These are phyloP conservation scores for Genyomyrus donnyi DNA, from an alignment of 2,113 vertebrate species.

Conservation along the genomic window DNA sequence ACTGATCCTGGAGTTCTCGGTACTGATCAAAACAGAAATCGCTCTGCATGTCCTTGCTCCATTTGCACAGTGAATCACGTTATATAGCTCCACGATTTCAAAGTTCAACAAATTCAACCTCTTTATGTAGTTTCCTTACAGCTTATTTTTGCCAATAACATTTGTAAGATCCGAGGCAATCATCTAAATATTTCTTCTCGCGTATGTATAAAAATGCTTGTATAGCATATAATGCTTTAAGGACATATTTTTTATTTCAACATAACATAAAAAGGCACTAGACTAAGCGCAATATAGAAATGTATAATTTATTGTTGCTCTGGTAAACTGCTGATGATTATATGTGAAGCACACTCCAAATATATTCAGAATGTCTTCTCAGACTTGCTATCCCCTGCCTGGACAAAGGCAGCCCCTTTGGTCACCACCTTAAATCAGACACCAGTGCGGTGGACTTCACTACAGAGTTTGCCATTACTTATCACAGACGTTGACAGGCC, in stretches of 20 bases:
- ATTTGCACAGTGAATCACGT: background rate
- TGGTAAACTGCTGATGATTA: background rate
- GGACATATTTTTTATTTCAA: background rate
- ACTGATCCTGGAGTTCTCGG: background rate
- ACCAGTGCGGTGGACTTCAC: background rate
- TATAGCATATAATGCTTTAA: background rate
- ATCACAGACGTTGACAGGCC: slow-evolving; percentile 3
- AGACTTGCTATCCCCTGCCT: background rate
- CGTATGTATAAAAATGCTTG: background rate
- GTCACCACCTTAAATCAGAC: background rate
- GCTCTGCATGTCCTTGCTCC: background rate
- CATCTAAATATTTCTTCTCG: background rate
- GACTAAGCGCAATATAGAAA: background rate
- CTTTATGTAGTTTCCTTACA: background rate
- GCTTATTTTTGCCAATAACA: background rate
- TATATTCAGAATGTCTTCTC: background rate
- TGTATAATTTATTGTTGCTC: background rate
- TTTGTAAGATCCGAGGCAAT: background rate
- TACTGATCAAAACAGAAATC: background rate
- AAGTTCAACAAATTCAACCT: background rate
- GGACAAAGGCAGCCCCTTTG: background rate
- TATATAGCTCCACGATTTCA: background rate
- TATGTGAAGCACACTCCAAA: background rate
- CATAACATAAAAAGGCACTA: background rate
- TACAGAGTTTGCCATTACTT: background rate